These are phyloP conservation scores for Muscicapa adusta DNA, from an alignment of 2,113 vertebrate genomes.

Conservation along the genomic window DNA sequence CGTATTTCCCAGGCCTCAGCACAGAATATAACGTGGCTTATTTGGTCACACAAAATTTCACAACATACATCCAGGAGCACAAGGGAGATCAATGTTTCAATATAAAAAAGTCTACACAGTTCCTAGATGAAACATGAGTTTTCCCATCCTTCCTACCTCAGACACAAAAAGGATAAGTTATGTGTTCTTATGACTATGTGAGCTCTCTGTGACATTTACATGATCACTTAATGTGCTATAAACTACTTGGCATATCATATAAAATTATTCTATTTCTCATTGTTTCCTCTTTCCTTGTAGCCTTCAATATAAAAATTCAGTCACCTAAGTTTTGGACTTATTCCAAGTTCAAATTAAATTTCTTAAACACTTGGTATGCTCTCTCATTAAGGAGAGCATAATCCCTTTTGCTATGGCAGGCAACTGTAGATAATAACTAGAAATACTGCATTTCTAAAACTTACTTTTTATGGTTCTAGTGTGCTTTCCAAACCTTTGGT, in stretches of 20 bases:
- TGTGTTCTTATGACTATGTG: neutral
- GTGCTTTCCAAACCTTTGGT: conserved; percentile 64
- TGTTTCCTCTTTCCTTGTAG: conserved; percentile 36
- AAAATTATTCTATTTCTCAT: conserved; percentile 46
- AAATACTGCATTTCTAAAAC: conserved; percentile 26
- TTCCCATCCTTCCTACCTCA: neutral
- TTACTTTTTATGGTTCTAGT: conserved; percentile 49
- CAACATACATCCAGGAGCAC: neutral
- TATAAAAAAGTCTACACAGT: neutral
- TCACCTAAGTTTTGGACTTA: conserved; percentile 26
- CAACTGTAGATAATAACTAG: conserved; percentile 54
- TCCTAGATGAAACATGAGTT: neutral
- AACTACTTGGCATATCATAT: conserved; percentile 2
- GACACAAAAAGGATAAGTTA: neutral
- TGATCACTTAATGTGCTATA: neutral
- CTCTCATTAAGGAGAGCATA: conserved; percentile 48
- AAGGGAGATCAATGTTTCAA: neutral
- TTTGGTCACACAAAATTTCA: neutral
- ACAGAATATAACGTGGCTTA: neutral
- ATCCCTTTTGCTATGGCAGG: neutral
- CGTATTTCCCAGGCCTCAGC: neutral
- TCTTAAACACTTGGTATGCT: conserved; percentile 38
- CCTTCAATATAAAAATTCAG: conserved; percentile 18
- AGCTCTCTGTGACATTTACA: conserved; percentile 17
- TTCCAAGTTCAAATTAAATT: conserved; percentile 61